Conservation (phyloP, 2,113 vertebrate genomes). For the Coturnix japonica region DNA sequence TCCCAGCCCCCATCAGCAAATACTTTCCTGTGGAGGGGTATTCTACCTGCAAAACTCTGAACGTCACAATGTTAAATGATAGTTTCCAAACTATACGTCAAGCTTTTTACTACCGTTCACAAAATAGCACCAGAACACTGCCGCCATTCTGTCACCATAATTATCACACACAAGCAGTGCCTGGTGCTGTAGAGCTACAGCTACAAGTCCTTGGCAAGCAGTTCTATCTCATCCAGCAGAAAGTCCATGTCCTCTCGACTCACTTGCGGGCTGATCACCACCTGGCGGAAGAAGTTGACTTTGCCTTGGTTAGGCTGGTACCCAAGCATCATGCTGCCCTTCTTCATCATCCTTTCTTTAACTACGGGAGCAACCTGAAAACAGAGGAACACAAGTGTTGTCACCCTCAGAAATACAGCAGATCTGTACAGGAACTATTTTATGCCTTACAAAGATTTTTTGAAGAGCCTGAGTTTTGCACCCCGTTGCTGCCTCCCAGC, state of each 20-base stretch:
- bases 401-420: background rate
- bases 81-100: background rate
- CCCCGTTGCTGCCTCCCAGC: background rate
- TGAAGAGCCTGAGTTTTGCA: background rate
- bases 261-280: slow-evolving; percentile 85
- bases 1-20: background rate
- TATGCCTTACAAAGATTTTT: background rate
- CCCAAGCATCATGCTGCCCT: slow-evolving; percentile 85
- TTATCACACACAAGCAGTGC: background rate
- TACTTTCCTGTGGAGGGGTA: background rate
- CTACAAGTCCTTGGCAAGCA: slow-evolving; percentile 84
- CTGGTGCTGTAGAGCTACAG: slow-evolving; percentile 44
- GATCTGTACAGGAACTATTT: background rate
- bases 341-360: slow-evolving; percentile 89
- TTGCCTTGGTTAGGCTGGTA: slow-evolving; percentile 84
- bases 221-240: slow-evolving; percentile 85
- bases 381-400: background rate
- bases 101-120: slow-evolving; percentile 3
- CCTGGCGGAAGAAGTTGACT: slow-evolving; percentile 88
- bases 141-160: slow-evolving; percentile 5
- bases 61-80: background rate
- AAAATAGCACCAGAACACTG: slow-evolving; percentile 12
- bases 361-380: slow-evolving; percentile 85
- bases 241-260: slow-evolving; percentile 86
- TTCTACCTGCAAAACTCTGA: slow-evolving; percentile 1